Conservation (phyloP, 2,113 vertebrate species). For the Henicopernis longicauda region DNA sequence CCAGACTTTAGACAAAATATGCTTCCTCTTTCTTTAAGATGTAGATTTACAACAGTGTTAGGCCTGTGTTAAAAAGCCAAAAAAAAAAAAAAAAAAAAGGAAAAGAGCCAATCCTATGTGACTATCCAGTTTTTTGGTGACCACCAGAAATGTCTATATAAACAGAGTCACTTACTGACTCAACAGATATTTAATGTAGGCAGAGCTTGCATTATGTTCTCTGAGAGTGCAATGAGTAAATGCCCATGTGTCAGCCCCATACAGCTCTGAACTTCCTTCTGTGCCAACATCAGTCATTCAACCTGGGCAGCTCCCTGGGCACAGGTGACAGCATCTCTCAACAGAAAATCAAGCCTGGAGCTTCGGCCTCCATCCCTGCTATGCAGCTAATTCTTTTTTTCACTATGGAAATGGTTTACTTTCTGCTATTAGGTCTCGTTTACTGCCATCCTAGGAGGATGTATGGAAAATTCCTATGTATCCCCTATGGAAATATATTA, state of each 20-base stretch:
- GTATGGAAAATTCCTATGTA: conserved; percentile 37
- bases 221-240: neutral
- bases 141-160: neutral
- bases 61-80: neutral
- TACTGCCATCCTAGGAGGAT: conserved; percentile 10
- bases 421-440: conserved; percentile 18
- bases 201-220: neutral
- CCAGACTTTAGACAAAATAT: neutral
- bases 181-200: neutral
- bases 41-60: neutral
- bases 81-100: neutral
- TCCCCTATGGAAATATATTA: conserved; percentile 42
- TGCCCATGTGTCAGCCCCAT: neutral
- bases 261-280: neutral
- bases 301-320: neutral
- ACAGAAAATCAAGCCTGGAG: neutral
- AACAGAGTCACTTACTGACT: neutral
- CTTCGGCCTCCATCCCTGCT: neutral
- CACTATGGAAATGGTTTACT: neutral
- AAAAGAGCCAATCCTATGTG: neutral
- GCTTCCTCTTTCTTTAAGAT: neutral
- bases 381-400: neutral
- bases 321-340: neutral
- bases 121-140: neutral
- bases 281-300: neutral